Evolutionary conservation across 2,888 invertebrate species (phyloP).

Genomic region (Fragum whitleyi): DNA sequence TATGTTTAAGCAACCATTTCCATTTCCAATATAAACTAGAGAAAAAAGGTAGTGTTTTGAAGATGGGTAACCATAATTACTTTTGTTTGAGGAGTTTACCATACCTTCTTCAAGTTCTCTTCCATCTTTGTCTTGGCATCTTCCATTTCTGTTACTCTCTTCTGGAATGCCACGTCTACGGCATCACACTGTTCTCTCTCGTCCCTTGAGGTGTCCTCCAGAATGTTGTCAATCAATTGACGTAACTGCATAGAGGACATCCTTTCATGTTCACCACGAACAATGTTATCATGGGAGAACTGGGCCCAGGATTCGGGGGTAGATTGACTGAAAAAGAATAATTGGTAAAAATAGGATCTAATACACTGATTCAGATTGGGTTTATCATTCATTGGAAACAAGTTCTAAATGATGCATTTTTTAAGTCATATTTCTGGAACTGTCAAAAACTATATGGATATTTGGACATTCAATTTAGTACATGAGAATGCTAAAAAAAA

Average conservation of each 20-base stretch:
- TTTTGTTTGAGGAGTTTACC: too few species aligned
- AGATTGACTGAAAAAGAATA: constrained; percentile 88
- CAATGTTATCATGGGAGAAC: constrained; percentile 92
- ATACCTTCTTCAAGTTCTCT: constrained; percentile 89
- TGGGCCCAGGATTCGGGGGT: constrained; percentile 94
- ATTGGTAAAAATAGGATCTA: too few species aligned
- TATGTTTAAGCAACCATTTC: too few species aligned
- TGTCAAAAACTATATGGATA: too few species aligned
- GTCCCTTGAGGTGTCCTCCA: constrained; percentile 92
- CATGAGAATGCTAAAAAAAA: too few species aligned
- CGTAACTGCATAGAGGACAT: constrained; percentile 91
- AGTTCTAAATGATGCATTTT: too few species aligned
- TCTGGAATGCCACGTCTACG: constrained; percentile 91
- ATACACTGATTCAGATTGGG: too few species aligned
- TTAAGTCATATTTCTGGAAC: too few species aligned
- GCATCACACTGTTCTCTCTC: constrained; percentile 93
- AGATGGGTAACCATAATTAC: not conserved
- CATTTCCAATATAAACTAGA: too few species aligned
- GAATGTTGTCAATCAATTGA: constrained; percentile 89
- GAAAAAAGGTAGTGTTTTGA: too few species aligned
- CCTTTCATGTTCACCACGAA: constrained; percentile 91
- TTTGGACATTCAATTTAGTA: too few species aligned
- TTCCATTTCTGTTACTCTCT: constrained; percentile 89
- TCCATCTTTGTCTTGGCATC: constrained; percentile 87
- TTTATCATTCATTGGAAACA: too few species aligned